Base-by-base conservation (phyloP, 2,888 invertebrate genomes). In the Cerceris ruficornis region DNA sequence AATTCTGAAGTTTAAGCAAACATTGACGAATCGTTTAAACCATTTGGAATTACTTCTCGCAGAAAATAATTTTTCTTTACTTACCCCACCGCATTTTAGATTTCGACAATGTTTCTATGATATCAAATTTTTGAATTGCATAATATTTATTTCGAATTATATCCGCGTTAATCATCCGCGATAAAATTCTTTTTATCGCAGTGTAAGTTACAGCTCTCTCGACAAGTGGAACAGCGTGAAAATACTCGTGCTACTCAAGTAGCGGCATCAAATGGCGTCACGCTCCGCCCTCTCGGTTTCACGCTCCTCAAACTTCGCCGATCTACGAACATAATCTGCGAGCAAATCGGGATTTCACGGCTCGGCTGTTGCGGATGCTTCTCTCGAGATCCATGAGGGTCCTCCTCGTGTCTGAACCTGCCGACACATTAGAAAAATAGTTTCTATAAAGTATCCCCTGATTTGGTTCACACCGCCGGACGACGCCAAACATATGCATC, bases 291-390 rank as follows among this genome's bases (percentile, higher is more conserved):
- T 89, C 86, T 86, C 83, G 83, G 84, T 87, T 90, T 88, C 88
- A 88, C 90, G 89, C 88, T 87, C 86, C 83, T 87, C 85, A 83
- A 87, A 86, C 83, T 85, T 85, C 78, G 82, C 84, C 83, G 87
- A 89, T 90, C 88, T 84, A 86, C 85, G 80, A 81, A 87, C 80
- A 87, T 90, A 90, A 91, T 91, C 90, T 87, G 86, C 89, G 85
- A 85, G 82, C 84, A 90, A 91, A 91, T 90, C 88, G 86, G 84
- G 88, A 92, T 91, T 92, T 91, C 88, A 89, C 87, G 89, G 89
- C 74, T 87, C 83, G 86, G 75, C 85, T 83, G 85, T 70, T 71
- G 76, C 73, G 73, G 79, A 75, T 67, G 85, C 80, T 86, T 82
- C 83, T 67, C 69, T n/a, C 57, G 14, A 75, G 82, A 85, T 86